Base-by-base conservation (phyloP, 2,888 invertebrate genomes). In the Hermaeophaga mercurialis region DNA sequence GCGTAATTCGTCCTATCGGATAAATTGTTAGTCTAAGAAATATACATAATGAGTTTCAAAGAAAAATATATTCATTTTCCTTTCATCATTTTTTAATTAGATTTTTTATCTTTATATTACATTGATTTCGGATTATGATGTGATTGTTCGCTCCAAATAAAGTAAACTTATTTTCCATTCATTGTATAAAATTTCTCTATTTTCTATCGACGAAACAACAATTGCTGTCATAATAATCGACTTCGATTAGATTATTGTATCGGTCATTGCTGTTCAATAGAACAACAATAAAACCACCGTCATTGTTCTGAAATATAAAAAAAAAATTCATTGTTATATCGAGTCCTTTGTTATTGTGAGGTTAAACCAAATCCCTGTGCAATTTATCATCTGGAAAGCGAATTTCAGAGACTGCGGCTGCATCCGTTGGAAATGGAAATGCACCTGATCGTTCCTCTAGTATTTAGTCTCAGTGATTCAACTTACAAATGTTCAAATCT, bases 381-480 rank as follows among this genome's bases (percentile, higher is more conserved):
- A 49, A 49, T 49, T 49, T 39, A 49, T 49, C 39, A 49, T 49
- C 11, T 39, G 19, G 17, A 49, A 49, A 49, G 49, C 38, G 49
- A 38, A 12, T 39, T 49, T 49, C 26, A 26, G 39, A 49, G 43
- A 24, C 24, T 24, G 39, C 12, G 19, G 9, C 22, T 11, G 18
- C 43, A 43, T 43, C 43, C 43, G 43, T 14, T 24, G 43, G 24
- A 43, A 43, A 43, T 43, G 24, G 11, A 43, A 22, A 14, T 43
- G 43, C 24, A 43, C 43, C 24, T 39, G 24, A 24, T 24, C 24
- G 22, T 12, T 24, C 14, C 18, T 43, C n/a, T n/a, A n/a, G n/a
- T n/a, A n/a, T n/a, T n/a, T n/a, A n/a, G n/a, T n/a, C n/a, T n/a
- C n/a, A n/a, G n/a, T n/a, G n/a, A n/a, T n/a, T n/a, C n/a, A n/a